phyloP scores from a whole-genome alignment of 2,888 invertebrate species.

The Cecidostiba fungosa region DNA sequence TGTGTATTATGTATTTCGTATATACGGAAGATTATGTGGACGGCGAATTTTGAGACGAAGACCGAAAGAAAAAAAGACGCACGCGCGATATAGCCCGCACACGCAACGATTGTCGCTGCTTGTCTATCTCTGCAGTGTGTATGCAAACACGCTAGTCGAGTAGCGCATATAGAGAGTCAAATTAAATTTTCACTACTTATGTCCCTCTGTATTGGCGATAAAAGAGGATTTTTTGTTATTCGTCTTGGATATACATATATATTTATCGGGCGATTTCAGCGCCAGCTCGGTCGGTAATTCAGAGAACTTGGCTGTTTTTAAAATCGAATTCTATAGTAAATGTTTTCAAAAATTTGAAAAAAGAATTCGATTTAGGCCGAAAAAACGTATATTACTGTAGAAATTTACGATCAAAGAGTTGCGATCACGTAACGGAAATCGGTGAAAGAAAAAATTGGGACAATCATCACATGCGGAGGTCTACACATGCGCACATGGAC shows the following conservation, averaged over 20 bases:
- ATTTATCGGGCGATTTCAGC: slow-evolving; percentile 28
- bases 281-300: slow-evolving; percentile 7
- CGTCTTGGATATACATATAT: background rate
- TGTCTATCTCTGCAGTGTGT: background rate
- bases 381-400: too few species aligned
- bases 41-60: slow-evolving; percentile 42
- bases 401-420: background rate
- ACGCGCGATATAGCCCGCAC: background rate
- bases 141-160: background rate
- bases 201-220: slow-evolving; percentile 43
- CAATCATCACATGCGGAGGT: background rate
- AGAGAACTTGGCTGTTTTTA: background rate
- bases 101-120: background rate
- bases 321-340: background rate
- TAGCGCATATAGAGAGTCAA: background rate
- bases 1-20: background rate
- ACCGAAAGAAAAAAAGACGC: slow-evolving; percentile 7
- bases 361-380: too few species aligned
- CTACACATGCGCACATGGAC: background rate
- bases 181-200: slow-evolving; percentile 19
- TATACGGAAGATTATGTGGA: background rate
- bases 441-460: background rate
- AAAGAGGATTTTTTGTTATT: slow-evolving; percentile 24
- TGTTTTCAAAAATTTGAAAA: background rate
- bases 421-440: background rate